phyloP scores from a whole-genome alignment of 2,888 invertebrate species.

The Noctua fimbriata region DNA sequence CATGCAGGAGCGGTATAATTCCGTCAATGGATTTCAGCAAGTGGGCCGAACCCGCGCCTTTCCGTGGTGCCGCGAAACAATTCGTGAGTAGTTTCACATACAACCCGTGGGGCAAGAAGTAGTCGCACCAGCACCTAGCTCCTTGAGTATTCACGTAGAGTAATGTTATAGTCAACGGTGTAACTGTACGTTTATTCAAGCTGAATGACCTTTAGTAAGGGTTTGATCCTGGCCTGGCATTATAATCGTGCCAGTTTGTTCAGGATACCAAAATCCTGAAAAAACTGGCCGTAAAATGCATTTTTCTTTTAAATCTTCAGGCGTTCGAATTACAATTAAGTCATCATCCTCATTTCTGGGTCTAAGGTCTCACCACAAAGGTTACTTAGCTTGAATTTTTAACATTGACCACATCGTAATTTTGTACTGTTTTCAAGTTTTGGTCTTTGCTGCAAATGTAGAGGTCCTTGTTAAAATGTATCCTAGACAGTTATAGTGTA shows the following conservation, averaged over 20 bases:
- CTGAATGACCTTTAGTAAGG: conserved; percentile 38
- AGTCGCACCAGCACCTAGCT: conserved; percentile 76
- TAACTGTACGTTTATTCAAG: conserved; percentile 61
- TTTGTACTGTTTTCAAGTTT: conserved; percentile 35
- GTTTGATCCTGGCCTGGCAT: background rate
- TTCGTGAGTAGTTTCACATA: conserved; percentile 92
- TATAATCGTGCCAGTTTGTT: too few species aligned
- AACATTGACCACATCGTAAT: conserved; percentile 59
- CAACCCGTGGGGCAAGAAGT: conserved; percentile 88
- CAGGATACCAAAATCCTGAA: too few species aligned
- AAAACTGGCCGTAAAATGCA: background rate
- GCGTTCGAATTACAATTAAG: background rate
- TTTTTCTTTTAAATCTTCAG: background rate
- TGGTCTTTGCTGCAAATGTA: conserved; percentile 34
- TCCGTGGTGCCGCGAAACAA: conserved; percentile 87
- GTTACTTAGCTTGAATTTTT: conserved; percentile 49
- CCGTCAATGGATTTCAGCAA: conserved; percentile 96
- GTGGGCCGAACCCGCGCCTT: conserved; percentile 94
- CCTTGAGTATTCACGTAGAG: conserved; percentile 71
- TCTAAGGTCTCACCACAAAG: conserved; percentile 18
- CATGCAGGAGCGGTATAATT: conserved; percentile 96
- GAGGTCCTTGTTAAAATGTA: conserved; percentile 56
- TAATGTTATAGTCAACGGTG: conserved; percentile 72
- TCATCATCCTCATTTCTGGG: background rate
- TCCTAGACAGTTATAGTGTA: conserved; percentile 60